Evolutionary conservation across 2,797 vertebrate genomes (phyloP).

Genomic region (Trachurus trachurus): DNA sequence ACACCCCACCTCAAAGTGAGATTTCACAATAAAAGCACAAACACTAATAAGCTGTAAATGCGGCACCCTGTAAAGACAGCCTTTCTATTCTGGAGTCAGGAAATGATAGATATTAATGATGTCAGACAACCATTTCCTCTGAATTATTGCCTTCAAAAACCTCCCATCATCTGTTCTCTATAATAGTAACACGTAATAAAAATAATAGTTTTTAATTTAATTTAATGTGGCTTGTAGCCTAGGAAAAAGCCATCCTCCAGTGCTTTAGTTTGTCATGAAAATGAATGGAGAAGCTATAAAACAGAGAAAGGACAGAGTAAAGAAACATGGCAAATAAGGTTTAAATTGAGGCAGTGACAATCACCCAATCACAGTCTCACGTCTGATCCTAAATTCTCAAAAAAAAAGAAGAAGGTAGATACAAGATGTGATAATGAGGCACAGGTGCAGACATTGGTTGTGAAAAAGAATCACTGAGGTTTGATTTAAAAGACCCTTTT

Average conservation of each 20-base stretch:
- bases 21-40: constrained; percentile 28
- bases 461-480: neutral
- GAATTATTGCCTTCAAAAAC: constrained; percentile 8
- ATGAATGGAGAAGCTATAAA: constrained; percentile 5
- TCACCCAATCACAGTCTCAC: neutral
- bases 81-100: constrained; percentile 21
- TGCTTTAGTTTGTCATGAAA: neutral
- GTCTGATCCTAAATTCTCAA: neutral
- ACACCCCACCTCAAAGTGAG: constrained; percentile 24
- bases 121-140: constrained; percentile 9
- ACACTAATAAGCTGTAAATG: constrained; percentile 23
- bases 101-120: constrained; percentile 9
- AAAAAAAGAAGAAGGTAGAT: neutral
- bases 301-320: neutral
- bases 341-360: neutral
- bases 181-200: neutral
- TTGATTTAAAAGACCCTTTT: neutral
- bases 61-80: neutral
- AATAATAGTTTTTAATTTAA: neutral
- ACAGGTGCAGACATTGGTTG: neutral
- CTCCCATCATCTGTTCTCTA: neutral
- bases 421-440: neutral
- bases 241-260: neutral
- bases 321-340: neutral
- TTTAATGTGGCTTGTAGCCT: neutral